Evolutionary conservation across 30 jellyfish, hydroid and myxozoan genomes (phyloP).

Genomic region (Aurelia aurita): DNA sequence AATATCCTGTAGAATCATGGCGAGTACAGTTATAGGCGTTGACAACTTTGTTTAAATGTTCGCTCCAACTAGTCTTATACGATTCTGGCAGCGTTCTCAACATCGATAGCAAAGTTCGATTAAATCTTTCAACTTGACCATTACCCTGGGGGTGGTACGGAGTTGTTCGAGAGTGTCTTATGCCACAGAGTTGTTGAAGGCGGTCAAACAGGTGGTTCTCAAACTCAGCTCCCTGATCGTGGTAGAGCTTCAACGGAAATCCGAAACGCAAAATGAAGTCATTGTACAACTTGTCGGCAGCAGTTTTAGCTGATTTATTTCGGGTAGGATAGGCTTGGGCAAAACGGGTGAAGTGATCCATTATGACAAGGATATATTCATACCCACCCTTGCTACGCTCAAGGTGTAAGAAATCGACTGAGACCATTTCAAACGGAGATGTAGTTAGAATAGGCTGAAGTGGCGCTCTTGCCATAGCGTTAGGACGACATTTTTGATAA

Average conservation of each 20-base stretch:
- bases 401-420: conserved; percentile 57
- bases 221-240: conserved; percentile 68
- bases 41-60: too few species aligned
- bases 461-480: conserved; percentile 12
- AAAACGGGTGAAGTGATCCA: conserved; percentile 62
- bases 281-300: conserved; percentile 39
- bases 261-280: conserved; percentile 41
- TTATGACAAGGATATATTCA: conserved; percentile 45
- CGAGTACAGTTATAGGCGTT: too few species aligned
- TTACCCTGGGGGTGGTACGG: conserved; percentile 64
- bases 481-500: conserved; percentile 16
- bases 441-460: neutral
- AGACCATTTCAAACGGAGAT: conserved; percentile 38
- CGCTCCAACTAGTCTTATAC: too few species aligned
- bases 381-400: conserved; percentile 46
- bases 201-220: conserved; percentile 28
- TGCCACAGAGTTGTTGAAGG: conserved; percentile 18
- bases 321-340: conserved; percentile 49
- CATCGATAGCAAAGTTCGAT: conserved; percentile 45
- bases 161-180: conserved; percentile 45
- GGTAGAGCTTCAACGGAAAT: conserved; percentile 45
- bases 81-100: conserved; percentile 23
- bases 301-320: conserved; percentile 50
- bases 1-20: conserved; percentile 14
- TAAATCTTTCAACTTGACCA: conserved; percentile 57